phyloP scores from a whole-genome alignment of 2,113 vertebrate species.

The Columbina picui region DNA sequence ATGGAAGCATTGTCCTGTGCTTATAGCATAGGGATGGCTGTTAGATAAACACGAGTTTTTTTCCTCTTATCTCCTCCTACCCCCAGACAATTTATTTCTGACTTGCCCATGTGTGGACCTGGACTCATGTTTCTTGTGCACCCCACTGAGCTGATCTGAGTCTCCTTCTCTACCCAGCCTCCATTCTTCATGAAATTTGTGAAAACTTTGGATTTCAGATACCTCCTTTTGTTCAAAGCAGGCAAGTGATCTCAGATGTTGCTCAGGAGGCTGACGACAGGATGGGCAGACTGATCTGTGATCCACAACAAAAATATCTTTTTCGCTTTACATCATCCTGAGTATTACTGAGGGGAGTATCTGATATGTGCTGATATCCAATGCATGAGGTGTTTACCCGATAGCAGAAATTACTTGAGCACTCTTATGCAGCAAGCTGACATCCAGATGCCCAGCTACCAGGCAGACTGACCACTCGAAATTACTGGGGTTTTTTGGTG shows the following conservation, averaged over 20 bases:
- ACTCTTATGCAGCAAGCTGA: not conserved
- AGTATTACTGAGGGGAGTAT: not conserved
- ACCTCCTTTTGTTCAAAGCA: not conserved
- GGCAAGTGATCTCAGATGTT: not conserved
- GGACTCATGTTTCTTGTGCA: not conserved
- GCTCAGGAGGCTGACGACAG: not conserved
- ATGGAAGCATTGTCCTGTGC: not conserved
- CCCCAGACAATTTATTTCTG: not conserved
- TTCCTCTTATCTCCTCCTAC: not conserved
- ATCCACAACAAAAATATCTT: not conserved
- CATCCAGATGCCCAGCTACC: accelerated
- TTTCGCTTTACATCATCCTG: accelerated
- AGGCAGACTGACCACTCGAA: not conserved
- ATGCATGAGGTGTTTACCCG: not conserved
- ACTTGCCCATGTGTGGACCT: accelerated
- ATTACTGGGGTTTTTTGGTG: accelerated
- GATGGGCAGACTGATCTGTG: not conserved
- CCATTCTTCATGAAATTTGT: not conserved
- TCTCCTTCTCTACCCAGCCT: not conserved
- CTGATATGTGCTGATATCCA: accelerated
- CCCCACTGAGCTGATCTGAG: not conserved
- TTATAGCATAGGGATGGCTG: not conserved
- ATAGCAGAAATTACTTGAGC: not conserved
- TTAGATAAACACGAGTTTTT: not conserved
- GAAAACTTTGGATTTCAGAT: not conserved